A percentile compares a stretch with the other conserved stretches of the same genome.
Evolutionary conservation across 2,888 invertebrate species (phyloP).

Genomic region (Drosophila affinis): DNA sequence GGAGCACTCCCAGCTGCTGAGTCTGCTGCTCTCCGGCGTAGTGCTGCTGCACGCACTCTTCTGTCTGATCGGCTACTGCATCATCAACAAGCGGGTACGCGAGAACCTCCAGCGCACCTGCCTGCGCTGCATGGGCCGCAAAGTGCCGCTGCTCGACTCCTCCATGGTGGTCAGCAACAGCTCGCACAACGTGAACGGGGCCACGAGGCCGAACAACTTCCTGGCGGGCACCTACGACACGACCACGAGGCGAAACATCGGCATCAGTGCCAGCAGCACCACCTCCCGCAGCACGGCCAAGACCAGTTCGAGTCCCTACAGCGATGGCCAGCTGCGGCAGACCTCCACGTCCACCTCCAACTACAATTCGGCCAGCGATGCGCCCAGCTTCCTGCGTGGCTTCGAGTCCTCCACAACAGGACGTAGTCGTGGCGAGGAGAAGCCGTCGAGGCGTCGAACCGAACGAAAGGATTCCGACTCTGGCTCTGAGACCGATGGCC

Average conservation of each 20-base stretch:
- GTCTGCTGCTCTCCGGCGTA: conserved; percentile 90
- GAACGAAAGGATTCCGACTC: conserved; percentile 89
- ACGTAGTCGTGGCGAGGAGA: conserved; percentile 74
- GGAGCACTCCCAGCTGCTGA: conserved; percentile 89
- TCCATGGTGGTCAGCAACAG: conserved; percentile 90
- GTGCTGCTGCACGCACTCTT: conserved; percentile 92
- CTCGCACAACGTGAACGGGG: conserved; percentile 89
- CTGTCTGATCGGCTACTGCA: conserved; percentile 93
- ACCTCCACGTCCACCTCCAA: conserved; percentile 94
- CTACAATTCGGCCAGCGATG: conserved; percentile 92
- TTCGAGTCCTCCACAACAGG: conserved; percentile 81
- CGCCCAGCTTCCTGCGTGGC: conserved; percentile 89
- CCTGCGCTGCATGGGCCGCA: conserved; percentile 91
- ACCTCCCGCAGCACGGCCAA: conserved; percentile 97
- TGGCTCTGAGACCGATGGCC: conserved; percentile 91
- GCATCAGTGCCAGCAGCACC: conserved; percentile 97
- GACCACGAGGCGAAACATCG: conserved; percentile 89
- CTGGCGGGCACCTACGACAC: conserved; percentile 85
- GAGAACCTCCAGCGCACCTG: conserved; percentile 87
- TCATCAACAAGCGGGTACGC: conserved; percentile 93
- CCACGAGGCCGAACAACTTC: conserved; percentile 80
- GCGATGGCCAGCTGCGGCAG: conserved; percentile 92
- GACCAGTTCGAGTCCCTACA: conserved; percentile 96
- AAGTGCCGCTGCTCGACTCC: conserved; percentile 91
- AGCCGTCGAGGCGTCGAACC: conserved; percentile 69